phyloP scores from a whole-genome alignment of 2,797 vertebrate species.

The Todus mexicanus region DNA sequence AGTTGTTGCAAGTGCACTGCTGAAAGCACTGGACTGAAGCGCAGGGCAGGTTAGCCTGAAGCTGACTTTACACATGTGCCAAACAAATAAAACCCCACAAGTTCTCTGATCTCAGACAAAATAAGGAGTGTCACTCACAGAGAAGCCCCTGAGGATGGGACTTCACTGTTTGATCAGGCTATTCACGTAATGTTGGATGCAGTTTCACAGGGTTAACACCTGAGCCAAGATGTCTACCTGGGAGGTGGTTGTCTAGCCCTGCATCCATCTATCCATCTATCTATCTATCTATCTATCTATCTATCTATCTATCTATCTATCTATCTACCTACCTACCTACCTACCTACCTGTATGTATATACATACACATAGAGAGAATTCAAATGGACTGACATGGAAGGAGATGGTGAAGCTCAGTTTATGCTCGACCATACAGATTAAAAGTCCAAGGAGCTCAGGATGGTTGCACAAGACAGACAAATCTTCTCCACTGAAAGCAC shows the following conservation, averaged over 20 bases:
- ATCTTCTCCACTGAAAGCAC: neutral
- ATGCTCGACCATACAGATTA: neutral
- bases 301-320: no score
- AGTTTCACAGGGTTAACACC: neutral
- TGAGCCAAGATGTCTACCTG: neutral
- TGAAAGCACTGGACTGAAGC: neutral
- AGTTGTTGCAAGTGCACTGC: neutral
- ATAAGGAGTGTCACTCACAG: neutral
- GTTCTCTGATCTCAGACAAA: neutral
- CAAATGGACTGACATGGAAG: neutral
- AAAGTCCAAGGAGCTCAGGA: neutral
- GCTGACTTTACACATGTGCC: neutral
- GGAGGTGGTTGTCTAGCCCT: neutral
- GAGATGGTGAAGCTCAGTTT: neutral
- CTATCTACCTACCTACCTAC: no score
- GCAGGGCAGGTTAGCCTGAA: neutral
- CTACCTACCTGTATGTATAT: accelerated
- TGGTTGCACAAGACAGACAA: neutral
- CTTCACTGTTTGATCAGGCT: neutral
- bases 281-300: no score
- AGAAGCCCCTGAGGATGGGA: neutral
- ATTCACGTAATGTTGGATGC: neutral
- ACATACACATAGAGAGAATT: neutral
- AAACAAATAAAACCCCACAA: neutral
- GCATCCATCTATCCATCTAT: no score